Evolutionary conservation across 2,888 invertebrate genomes (phyloP).

Genomic region (Prosapia bicincta): DNA sequence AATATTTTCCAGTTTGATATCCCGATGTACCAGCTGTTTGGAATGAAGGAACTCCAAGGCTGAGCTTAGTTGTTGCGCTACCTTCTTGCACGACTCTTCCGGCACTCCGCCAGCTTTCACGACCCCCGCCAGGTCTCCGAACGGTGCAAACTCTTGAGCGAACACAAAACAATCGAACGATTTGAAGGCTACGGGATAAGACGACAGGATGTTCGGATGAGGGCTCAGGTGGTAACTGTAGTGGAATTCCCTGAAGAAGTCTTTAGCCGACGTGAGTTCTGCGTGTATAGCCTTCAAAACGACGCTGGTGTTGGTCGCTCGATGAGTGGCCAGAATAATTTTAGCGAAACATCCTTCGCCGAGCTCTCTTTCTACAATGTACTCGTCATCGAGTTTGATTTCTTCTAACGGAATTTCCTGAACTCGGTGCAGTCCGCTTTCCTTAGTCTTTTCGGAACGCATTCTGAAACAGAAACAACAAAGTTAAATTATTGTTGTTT

Average conservation of each 20-base stretch:
- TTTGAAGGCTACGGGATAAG: slow-evolving; percentile 67
- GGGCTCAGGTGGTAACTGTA: slow-evolving; percentile 74
- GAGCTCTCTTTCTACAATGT: slow-evolving; percentile 59
- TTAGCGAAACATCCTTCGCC: slow-evolving; percentile 69
- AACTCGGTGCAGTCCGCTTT: slow-evolving; percentile 49
- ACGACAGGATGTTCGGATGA: slow-evolving; percentile 71
- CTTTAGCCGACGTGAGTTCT: slow-evolving; percentile 54
- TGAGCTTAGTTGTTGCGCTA: slow-evolving; percentile 64
- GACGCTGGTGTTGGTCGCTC: slow-evolving; percentile 58
- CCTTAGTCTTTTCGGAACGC: slow-evolving; percentile 31
- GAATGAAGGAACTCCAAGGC: slow-evolving; percentile 78
- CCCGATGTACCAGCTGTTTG: slow-evolving; percentile 70
- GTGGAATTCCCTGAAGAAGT: slow-evolving; percentile 73
- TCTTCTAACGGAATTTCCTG: slow-evolving; percentile 53
- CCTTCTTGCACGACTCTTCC: slow-evolving; percentile 58
- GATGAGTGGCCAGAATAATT: slow-evolving; percentile 59
- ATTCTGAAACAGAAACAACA: slow-evolving; percentile 23
- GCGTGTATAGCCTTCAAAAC: slow-evolving; percentile 66
- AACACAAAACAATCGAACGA: slow-evolving; percentile 57
- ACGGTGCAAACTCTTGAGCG: slow-evolving; percentile 71
- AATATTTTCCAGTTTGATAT: slow-evolving; percentile 69
- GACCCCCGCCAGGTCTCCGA: slow-evolving; percentile 64
- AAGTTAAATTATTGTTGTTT: background rate
- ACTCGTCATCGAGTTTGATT: slow-evolving; percentile 56
- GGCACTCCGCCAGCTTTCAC: slow-evolving; percentile 59